phyloP scores from a whole-genome alignment of 1,140 invertebrate genomes.

The Eueides isabella region DNA sequence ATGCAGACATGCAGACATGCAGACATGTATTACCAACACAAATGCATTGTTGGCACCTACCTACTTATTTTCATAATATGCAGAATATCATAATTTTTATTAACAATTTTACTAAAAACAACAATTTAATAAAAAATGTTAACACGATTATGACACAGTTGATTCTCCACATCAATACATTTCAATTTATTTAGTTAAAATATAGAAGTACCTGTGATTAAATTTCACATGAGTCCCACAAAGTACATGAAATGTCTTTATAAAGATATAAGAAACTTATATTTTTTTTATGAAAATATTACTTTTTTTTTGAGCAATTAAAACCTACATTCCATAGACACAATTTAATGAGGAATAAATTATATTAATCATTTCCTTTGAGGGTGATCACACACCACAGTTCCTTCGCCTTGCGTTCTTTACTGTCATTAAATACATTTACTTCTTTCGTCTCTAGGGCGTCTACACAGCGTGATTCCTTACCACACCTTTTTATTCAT shows the following conservation, averaged over 20 bases:
- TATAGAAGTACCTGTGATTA: no score
- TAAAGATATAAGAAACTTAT: neutral
- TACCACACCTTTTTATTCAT: conserved; percentile 73
- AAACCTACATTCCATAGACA: neutral
- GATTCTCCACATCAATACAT: neutral
- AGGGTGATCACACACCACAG: conserved; percentile 62
- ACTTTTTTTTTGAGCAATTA: neutral
- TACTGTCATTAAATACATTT: conserved; percentile 57
- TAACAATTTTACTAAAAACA: no score
- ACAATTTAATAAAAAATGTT: no score
- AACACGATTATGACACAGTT: no score
- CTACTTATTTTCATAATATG: conserved; percentile 69
- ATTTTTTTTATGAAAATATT: neutral
- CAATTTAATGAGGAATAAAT: neutral
- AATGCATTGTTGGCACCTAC: no score
- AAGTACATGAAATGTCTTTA: neutral
- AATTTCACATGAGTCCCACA: no score
- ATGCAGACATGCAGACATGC: no score
- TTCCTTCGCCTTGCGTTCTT: conserved; percentile 57
- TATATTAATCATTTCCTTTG: conserved; percentile 49
- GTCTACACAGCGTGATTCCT: conserved; percentile 76
- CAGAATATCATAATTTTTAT: no score
- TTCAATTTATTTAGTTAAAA: no score
- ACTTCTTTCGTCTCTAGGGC: conserved; percentile 60
- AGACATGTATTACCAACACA: no score